Evolutionary conservation across 2,888 invertebrate species (phyloP).

Genomic region (Eupithecia exiguata): DNA sequence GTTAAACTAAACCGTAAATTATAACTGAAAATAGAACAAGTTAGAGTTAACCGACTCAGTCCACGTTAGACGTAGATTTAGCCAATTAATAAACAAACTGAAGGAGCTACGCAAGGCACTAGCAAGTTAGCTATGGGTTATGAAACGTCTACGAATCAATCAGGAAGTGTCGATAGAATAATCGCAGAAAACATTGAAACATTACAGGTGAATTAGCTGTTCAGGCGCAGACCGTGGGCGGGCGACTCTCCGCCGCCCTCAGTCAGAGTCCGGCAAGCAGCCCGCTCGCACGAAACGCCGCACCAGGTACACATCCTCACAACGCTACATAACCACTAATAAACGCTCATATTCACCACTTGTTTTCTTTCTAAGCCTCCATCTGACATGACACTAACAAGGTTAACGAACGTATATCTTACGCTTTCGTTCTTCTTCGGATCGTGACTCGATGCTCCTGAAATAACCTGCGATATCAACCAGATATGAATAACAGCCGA

Average conservation of each 20-base stretch:
- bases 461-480: slow-evolving; percentile 34
- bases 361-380: slow-evolving; percentile 64
- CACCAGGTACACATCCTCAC: slow-evolving; percentile 71
- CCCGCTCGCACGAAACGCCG: slow-evolving; percentile 83
- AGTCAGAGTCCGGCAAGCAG: slow-evolving; percentile 79
- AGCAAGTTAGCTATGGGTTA: not conserved
- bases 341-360: slow-evolving; percentile 67
- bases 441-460: not conserved
- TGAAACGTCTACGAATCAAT: slow-evolving; percentile 45
- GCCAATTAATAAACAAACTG: not conserved
- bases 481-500: slow-evolving; percentile 25
- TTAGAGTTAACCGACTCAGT: not conserved
- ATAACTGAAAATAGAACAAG: not conserved
- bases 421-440: not conserved
- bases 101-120: not conserved
- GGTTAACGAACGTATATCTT: slow-evolving; percentile 25
- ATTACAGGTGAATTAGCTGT: slow-evolving; percentile 70
- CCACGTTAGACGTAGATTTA: not conserved
- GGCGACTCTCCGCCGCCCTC: slow-evolving; percentile 57
- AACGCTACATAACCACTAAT: slow-evolving; percentile 76
- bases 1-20: not conserved
- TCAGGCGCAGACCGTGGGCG: slow-evolving; percentile 67
- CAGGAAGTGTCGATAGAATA: slow-evolving; percentile 49
- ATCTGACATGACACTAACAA: slow-evolving; percentile 74
- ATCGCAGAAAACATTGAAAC: slow-evolving; percentile 61